phyloP scores from a whole-genome alignment of 2,888 invertebrate species.

The Clistopyga incitator region DNA sequence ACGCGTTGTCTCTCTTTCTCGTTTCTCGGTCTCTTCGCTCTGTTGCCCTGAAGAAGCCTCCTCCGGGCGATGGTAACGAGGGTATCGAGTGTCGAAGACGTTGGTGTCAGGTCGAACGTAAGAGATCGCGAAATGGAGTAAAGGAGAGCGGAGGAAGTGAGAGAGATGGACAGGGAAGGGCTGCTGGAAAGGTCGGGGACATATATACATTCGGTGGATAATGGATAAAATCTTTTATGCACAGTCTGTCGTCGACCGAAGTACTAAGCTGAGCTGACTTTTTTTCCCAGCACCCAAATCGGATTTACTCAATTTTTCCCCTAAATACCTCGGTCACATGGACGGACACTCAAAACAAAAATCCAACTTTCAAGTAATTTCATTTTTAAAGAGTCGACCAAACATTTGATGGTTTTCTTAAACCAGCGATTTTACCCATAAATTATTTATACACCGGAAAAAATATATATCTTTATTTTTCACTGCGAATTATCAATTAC shows the following conservation, averaged over 20 bases:
- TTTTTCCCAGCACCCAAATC: neutral
- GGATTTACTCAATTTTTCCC: neutral
- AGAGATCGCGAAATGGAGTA: conserved; percentile 37
- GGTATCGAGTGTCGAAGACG: conserved; percentile 60
- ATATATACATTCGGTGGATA: conserved; percentile 6
- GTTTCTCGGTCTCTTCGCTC: conserved; percentile 14
- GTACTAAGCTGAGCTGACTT: neutral
- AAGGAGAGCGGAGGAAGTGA: neutral
- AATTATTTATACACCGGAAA: too few relatives aligned
- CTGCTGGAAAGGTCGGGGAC: conserved; percentile 8
- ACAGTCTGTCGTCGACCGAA: conserved; percentile 7
- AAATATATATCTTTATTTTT: too few relatives aligned
- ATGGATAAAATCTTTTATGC: conserved; percentile 22
- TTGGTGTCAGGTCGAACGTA: conserved; percentile 31
- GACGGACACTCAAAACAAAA: neutral
- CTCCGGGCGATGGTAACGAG: conserved; percentile 58
- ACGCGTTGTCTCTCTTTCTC: conserved; percentile 18
- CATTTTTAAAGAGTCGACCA: too few relatives aligned
- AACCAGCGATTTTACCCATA: too few relatives aligned
- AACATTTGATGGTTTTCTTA: too few relatives aligned
- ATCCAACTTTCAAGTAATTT: neutral
- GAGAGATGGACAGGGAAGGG: conserved; percentile 15
- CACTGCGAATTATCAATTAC: too few relatives aligned
- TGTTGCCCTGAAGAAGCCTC: conserved; percentile 3
- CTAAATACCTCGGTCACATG: neutral